Evolutionary conservation across 2,888 invertebrate genomes (phyloP), one percentile per base, ranked within the genome.

Genomic region (Meghimatium bilineatum): DNA sequence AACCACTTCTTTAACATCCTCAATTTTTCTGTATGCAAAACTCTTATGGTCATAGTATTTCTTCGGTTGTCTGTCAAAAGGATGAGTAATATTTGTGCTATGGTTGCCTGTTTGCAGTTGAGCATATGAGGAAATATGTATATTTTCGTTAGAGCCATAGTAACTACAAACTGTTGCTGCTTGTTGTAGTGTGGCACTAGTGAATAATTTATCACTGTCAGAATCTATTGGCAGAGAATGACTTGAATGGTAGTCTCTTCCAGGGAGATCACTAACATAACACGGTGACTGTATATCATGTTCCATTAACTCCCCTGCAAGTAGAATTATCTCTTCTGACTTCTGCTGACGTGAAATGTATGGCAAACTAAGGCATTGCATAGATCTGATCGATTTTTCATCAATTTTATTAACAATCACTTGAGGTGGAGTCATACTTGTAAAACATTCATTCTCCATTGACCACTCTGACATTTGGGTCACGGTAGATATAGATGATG

Each of bases 381-480:
- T 26, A n/a, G 12, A 2, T 38, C 1, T 63, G 26, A 29, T 66
- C 5, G 34, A 17, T 36, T 34, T 38, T 34, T 32, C 26, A 8
- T 72, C n/a, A 26, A 6, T 32, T 23, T 20, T 56, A 17, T 75
- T 66, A 23, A 32, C n/a, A 36, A 34, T 34, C 44, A 60, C 5
- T 29, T 74, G 74, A 26, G 63, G n/a, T 23, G 81, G 63, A 8
- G 69, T 52, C 29, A 32, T 10, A 32, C 38, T 66, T 17, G 14
- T 26, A 38, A 36, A 69, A 2, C 26, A 20, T 23, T 83, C 78
- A 44, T 79, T 79, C 14, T 71, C 63, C n/a, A 83, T n/a, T 72
- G 79, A 60, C 34, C 67, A 82, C 5, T 52, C 20, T 29, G 82
- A 82, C 12, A 83, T 63, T 49, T 83, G 83, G 10, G 71, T 78